phyloP scores from a whole-genome alignment of 2,888 invertebrate genomes.

The Nemotelus nigrinus region DNA sequence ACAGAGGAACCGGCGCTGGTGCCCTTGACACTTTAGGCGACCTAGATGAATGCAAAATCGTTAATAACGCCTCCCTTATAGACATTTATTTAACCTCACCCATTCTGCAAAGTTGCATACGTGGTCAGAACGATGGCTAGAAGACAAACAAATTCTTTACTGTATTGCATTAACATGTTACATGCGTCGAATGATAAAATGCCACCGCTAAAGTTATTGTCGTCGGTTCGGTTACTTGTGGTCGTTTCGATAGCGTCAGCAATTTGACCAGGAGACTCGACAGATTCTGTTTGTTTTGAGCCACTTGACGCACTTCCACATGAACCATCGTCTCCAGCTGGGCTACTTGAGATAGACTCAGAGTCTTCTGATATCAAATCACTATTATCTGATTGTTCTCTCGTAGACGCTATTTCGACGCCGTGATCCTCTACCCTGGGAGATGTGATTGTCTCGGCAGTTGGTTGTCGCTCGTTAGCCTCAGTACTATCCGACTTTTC shows the following conservation, averaged over 20 bases:
- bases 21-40: constrained; percentile 70
- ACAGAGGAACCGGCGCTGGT: constrained; percentile 76
- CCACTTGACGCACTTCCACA: background rate
- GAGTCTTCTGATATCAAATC: constrained; percentile 27
- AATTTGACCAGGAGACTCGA: background rate
- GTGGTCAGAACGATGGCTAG: constrained; percentile 49
- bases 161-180: constrained; percentile 48
- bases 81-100: constrained; percentile 36
- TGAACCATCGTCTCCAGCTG: constrained; percentile 29
- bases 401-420: background rate
- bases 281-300: constrained; percentile 17
- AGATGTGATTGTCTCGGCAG: background rate
- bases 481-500: background rate
- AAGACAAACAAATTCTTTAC: constrained; percentile 47
- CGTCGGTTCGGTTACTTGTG: background rate
- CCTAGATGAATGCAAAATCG: constrained; percentile 59
- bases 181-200: background rate
- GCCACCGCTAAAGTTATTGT: background rate
- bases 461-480: background rate
- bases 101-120: constrained; percentile 48
- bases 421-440: constrained; percentile 3
- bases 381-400: constrained; percentile 19
- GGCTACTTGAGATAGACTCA: background rate
- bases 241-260: background rate
- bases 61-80: too few relatives aligned